Evolutionary conservation across 2,113 vertebrate species (phyloP), one percentile per base, ranked within the genome.

Genomic region (Paramormyrops kingsleyae): DNA sequence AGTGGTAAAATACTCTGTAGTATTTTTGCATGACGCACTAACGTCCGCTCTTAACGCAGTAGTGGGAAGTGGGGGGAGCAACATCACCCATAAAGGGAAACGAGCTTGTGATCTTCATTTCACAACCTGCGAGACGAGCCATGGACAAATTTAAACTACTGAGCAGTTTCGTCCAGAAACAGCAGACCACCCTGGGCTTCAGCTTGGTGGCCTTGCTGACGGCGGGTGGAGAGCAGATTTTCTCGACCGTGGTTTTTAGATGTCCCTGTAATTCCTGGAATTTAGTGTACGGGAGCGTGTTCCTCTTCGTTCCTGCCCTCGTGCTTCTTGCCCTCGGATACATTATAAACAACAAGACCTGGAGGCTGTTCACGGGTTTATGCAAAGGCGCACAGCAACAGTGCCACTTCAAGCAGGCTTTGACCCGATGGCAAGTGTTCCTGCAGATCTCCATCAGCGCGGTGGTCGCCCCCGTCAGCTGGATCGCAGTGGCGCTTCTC

Each of bases 231-330:
- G 96, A 99, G 91, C 92, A 93, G 1, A 46, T 97, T 52, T 97
- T 98, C 91, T 97, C 96, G 0, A 1, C 53, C 0, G 92, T 59
- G 4, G 93, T 95, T 0, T 98, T 98, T 93, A 91, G 56, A 35
- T 97, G 97, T 77, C 97, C 97, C 4, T 97, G 97, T 94, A 96
- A 91, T 8, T 35, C 93, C 3, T 89, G 88, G 87, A 98, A 96
- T 90, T 85, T 92, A 15, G 0, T 89, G 0, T 97, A 97, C 0
- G 96, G 97, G 8, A 66, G 92, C 2, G 91, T 94, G 52, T 98
- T 97, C 90, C 91, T 99, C 77, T 5, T 96, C 17, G 95, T 93
- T 1, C 98, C 97, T 0, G 97, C 97, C 9, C 88, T 97, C 0
- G 86, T 92, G 0, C 94, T 99, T 42, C 93, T 96, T 49, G 88